These are phyloP conservation scores for Chaetorhynchus papuensis DNA, from an alignment of 2,113 vertebrate species.

Conservation along the genomic window DNA sequence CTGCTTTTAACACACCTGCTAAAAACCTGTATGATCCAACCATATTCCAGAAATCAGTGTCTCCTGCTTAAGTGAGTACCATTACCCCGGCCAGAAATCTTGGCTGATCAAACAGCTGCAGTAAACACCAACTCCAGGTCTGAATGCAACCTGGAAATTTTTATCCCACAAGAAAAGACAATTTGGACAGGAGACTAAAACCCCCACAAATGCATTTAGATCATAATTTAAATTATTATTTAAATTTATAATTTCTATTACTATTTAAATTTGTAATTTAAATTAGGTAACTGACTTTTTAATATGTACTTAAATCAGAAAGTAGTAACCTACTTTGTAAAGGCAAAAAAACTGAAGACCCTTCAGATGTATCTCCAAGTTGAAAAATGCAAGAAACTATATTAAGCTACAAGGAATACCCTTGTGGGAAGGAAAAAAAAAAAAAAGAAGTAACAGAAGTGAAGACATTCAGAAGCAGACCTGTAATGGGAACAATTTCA, in stretches of 20 bases:
- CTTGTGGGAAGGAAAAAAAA: background rate
- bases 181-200: background rate
- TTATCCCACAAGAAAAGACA: background rate
- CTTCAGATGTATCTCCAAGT: background rate
- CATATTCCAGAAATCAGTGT: background rate
- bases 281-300: background rate
- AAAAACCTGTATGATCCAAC: background rate
- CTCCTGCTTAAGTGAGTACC: background rate
- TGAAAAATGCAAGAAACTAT: background rate
- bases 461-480: background rate
- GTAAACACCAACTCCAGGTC: background rate
- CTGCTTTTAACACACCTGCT: background rate
- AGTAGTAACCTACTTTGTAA: background rate
- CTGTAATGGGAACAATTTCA: background rate
- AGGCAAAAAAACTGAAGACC: background rate
- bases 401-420: background rate
- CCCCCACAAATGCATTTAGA: background rate
- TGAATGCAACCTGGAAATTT: background rate
- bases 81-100: background rate
- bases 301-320: background rate
- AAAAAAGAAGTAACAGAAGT: background rate
- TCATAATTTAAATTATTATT: background rate
- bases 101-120: background rate
- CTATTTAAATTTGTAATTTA: background rate
- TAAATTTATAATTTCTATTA: background rate